phyloP scores from a whole-genome alignment of 2,797 vertebrate species.

The Molossus molossus region DNA sequence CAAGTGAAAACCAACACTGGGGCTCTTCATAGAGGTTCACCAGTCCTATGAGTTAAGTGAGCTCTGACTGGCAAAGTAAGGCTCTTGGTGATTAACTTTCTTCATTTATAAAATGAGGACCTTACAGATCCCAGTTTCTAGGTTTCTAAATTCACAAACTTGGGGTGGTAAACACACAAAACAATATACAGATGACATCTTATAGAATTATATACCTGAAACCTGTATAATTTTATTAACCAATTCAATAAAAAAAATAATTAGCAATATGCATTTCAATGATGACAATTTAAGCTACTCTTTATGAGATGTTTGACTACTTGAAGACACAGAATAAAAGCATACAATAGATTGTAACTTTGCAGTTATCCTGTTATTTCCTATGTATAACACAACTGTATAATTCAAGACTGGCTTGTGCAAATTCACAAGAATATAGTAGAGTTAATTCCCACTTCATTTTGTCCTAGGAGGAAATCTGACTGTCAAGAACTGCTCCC shows the following conservation, averaged over 20 bases:
- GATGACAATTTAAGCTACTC: constrained; percentile 67
- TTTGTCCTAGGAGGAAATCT: constrained; percentile 55
- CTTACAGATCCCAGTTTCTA: constrained; percentile 45
- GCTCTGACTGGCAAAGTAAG: not conserved
- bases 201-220: not conserved
- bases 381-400: constrained; percentile 73
- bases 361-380: constrained; percentile 70
- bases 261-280: constrained; percentile 57
- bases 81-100: constrained; percentile 2
- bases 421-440: constrained; percentile 69
- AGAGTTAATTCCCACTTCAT: constrained; percentile 61
- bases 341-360: constrained; percentile 70
- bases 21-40: not conserved
- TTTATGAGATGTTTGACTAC: constrained; percentile 62
- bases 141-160: constrained; percentile 64
- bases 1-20: not conserved
- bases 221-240: not conserved
- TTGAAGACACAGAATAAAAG: constrained; percentile 65
- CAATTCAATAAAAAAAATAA: not conserved
- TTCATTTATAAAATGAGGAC: constrained; percentile 27
- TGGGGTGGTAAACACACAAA: not conserved
- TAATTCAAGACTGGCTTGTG: constrained; percentile 77
- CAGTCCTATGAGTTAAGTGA: not conserved
- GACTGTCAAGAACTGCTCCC: constrained; percentile 71
- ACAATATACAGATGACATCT: not conserved